Base-by-base conservation (phyloP, 2,888 invertebrate species). In the Diachrysia chrysitis region DNA sequence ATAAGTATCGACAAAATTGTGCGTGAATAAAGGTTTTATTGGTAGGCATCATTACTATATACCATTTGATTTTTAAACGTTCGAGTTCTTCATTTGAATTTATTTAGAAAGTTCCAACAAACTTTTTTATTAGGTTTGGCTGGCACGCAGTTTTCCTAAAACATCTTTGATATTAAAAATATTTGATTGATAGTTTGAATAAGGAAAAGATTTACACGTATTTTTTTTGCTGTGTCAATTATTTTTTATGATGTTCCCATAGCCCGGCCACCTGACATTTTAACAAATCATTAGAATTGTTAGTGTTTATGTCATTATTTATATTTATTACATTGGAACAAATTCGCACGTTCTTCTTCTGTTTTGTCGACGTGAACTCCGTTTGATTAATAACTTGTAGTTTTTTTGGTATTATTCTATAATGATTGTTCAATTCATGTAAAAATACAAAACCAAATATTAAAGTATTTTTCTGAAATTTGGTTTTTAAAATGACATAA, bases 11-110 rank as follows among this genome's bases (percentile, higher is more conserved):
- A 78, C 79, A 84, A 77, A 87, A 90, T 90, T 90, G 85, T 84
- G 86, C 89, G 88, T 90, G 89, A 71, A 89, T 88, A 90, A 91
- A 89, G 83, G 79, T 83, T 85, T 84, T 73, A 87, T 85, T 83
- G 81, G 73, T 73, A 70, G 73, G 62, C 83, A 85, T 90, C 80
- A 81, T 85, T 88, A 84, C 78, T 85, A 81, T 86, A 85, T 84
- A 81, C 76, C 74, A 79, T 78, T 82, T 82, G 74, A 42, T 64
- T 66, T 66, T 66, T 66, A 79, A 77, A 76, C 71, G 73, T 79
- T 68, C 35, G 63, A 59, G 32, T 32, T 32, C 32, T 32, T 32
- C 70, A 46, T 66, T 71, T 69, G 56, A 66, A 67, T 61, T 65
- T 78, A 69, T 76, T 80, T 78, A 76, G 83, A 83, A 83, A 83